Conservation (phyloP, 2,797 vertebrate species). For the Rhadinocentrus ornatus region DNA sequence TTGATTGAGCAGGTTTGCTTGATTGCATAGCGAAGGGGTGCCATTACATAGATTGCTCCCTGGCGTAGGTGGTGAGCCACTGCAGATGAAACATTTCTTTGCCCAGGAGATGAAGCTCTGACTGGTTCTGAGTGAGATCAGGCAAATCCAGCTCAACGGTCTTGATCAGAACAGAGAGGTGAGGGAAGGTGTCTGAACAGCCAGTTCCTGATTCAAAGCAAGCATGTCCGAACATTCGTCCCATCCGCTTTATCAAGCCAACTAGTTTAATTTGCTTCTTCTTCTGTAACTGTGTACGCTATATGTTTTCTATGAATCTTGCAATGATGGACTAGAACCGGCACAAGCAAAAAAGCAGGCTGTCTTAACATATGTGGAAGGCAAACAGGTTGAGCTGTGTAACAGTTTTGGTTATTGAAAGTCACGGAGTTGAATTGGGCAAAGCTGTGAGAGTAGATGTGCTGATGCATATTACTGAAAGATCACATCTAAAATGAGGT, state of each 20-base stretch:
- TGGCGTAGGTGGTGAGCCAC: slow-evolving; percentile 42
- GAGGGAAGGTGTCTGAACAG: slow-evolving; percentile 34
- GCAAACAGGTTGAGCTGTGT: slow-evolving; percentile 33
- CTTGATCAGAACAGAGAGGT: slow-evolving; percentile 58
- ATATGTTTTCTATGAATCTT: slow-evolving; percentile 40
- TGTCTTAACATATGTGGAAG: slow-evolving; percentile 47
- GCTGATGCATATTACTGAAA: slow-evolving; percentile 42
- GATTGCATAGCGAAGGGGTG: slow-evolving; percentile 15
- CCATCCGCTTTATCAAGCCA: slow-evolving; percentile 45
- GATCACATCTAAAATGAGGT: slow-evolving; percentile 17
- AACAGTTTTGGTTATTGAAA: slow-evolving; percentile 56
- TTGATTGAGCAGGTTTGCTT: slow-evolving; percentile 26
- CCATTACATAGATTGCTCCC: slow-evolving; percentile 40
- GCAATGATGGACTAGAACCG: slow-evolving; percentile 38
- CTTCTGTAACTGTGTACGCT: slow-evolving; percentile 18
- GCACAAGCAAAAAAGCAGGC: slow-evolving; percentile 22
- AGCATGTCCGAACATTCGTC: slow-evolving; percentile 47
- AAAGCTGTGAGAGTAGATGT: slow-evolving; percentile 57
- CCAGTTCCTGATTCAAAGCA: slow-evolving; percentile 36
- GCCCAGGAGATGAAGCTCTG: slow-evolving; percentile 32
- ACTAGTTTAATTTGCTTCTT: slow-evolving; percentile 48
- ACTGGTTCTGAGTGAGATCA: slow-evolving; percentile 54
- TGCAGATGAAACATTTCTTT: slow-evolving; percentile 39
- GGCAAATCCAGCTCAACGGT: slow-evolving; percentile 27
- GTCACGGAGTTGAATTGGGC: slow-evolving; percentile 36